phyloP scores from a whole-genome alignment of 2,797 vertebrate genomes.

The Xyrichtys novacula region DNA sequence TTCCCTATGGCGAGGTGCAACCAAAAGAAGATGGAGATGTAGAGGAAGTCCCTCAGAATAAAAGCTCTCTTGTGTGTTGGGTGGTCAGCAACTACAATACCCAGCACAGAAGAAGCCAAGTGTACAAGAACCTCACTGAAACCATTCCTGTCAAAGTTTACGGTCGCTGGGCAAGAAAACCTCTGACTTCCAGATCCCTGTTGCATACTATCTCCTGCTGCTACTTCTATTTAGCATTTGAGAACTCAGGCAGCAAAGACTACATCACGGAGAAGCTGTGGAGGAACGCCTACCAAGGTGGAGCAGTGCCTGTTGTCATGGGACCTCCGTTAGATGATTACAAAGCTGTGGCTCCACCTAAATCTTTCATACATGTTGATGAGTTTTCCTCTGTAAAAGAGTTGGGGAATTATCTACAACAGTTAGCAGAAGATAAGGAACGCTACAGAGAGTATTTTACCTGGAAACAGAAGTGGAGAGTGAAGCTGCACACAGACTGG shows the following conservation, averaged over 20 bases:
- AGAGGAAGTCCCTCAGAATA: conserved; percentile 75
- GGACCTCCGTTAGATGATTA: conserved; percentile 88
- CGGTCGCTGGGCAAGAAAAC: conserved; percentile 73
- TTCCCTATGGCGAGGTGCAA: conserved; percentile 89
- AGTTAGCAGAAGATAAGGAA: conserved; percentile 78
- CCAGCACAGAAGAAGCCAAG: conserved; percentile 81
- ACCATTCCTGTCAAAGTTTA: conserved; percentile 86
- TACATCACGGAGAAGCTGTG: conserved; percentile 98
- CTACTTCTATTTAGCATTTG: conserved; percentile 94
- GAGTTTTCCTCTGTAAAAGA: conserved; percentile 86
- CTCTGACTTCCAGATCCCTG: conserved; percentile 79
- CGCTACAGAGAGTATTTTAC: conserved; percentile 85
- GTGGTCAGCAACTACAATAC: conserved; percentile 90
- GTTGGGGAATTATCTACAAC: conserved; percentile 83
- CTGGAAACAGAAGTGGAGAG: conserved; percentile 83
- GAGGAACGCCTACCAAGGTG: conserved; percentile 87
- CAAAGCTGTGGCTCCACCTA: conserved; percentile 83
- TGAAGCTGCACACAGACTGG: conserved; percentile 88
- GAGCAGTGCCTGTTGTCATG: conserved; percentile 90
- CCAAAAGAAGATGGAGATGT: conserved; percentile 37
- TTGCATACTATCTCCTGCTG: conserved; percentile 87
- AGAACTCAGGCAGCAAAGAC: conserved; percentile 89
- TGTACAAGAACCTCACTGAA: conserved; percentile 82
- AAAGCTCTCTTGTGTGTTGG: conserved; percentile 87
- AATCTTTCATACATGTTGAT: conserved; percentile 92